Percentiles rank a stretch among this genome's conserved stretches.
These are phyloP conservation scores for Drosophila pallidifrons DNA, from an alignment of 1,140 invertebrate genomes.

Conservation along the genomic window DNA sequence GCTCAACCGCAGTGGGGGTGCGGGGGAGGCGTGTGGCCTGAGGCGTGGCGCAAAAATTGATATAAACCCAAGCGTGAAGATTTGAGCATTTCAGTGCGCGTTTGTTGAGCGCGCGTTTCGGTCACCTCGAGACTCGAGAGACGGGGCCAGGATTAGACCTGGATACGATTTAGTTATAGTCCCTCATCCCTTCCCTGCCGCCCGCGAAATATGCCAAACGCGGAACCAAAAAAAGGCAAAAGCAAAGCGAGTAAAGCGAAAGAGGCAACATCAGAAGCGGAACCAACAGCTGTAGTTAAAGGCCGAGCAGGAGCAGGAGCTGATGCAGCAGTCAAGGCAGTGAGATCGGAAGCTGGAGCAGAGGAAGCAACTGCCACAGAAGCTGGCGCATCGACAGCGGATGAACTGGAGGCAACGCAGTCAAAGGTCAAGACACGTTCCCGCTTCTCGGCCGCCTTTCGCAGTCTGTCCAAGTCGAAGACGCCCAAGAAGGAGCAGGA, in stretches of 20 bases:
- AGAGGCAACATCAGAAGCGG: conserved; percentile 4
- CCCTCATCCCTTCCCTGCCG: not conserved
- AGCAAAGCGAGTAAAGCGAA: conserved; percentile 41
- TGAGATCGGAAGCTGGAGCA: conserved; percentile 12
- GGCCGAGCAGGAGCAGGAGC: no score
- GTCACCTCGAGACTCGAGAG: conserved; percentile 34
- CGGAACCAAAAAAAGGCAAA: conserved; percentile 48
- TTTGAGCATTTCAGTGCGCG: conserved; percentile 63
- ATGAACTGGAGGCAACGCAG: not conserved
- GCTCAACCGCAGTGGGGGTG: conserved; percentile 51
- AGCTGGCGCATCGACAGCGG: not conserved
- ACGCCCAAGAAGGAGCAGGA: conserved; percentile 41
- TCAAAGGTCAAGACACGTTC: conserved; percentile 72
- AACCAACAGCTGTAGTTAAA: no score
- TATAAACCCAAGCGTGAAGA: conserved; percentile 62
- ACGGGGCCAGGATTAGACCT: not conserved
- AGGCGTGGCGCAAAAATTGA: conserved; percentile 61
- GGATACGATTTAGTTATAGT: not conserved
- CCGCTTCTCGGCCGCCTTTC: conserved; percentile 77
- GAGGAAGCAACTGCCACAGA: not conserved
- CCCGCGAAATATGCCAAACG: conserved; percentile 73
- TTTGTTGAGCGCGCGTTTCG: conserved; percentile 59
- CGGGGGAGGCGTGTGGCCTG: conserved; percentile 5
- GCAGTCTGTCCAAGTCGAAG: conserved; percentile 71
- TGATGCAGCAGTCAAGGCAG: conserved; percentile 23